Evolutionary conservation across 2,113 vertebrate genomes (phyloP).

Genomic region (Coptodon rendalli): DNA sequence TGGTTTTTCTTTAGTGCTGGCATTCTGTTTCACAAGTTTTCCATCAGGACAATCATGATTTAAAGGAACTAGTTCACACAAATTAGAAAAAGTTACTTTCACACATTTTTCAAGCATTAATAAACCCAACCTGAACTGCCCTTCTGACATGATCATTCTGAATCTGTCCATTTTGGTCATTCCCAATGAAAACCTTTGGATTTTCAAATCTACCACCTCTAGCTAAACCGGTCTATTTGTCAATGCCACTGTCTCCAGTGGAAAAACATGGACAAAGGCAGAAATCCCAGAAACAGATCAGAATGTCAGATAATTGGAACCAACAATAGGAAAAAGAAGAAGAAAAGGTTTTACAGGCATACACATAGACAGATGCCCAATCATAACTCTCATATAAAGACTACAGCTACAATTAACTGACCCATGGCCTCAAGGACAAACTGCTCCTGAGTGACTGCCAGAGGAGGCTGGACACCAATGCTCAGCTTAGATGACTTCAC

Average conservation of each 20-base stretch:
- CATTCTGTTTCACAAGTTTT: not conserved
- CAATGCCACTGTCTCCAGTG: not conserved
- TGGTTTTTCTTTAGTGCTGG: not conserved
- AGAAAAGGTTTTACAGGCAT: not conserved
- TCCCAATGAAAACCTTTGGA: not conserved
- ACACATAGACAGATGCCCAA: not conserved
- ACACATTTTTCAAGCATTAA: not conserved
- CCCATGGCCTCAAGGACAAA: constrained; percentile 81
- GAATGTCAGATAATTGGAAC: not conserved
- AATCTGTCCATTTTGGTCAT: not conserved
- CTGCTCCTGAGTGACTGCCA: constrained; percentile 82
- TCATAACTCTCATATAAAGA: not conserved
- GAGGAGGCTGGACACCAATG: constrained; percentile 79
- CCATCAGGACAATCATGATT: not conserved
- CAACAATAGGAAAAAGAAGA: not conserved
- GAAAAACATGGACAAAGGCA: not conserved
- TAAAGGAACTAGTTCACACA: not conserved
- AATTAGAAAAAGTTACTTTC: not conserved
- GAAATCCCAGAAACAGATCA: not conserved
- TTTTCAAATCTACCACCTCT: not conserved
- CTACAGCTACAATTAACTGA: constrained; percentile 51
- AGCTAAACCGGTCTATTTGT: not conserved
- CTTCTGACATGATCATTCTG: not conserved
- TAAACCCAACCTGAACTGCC: not conserved
- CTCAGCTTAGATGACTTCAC: constrained; percentile 75